These are phyloP conservation scores for Meloidogyne exigua DNA, from an alignment of 1,140 invertebrate species.

Conservation along the genomic window DNA sequence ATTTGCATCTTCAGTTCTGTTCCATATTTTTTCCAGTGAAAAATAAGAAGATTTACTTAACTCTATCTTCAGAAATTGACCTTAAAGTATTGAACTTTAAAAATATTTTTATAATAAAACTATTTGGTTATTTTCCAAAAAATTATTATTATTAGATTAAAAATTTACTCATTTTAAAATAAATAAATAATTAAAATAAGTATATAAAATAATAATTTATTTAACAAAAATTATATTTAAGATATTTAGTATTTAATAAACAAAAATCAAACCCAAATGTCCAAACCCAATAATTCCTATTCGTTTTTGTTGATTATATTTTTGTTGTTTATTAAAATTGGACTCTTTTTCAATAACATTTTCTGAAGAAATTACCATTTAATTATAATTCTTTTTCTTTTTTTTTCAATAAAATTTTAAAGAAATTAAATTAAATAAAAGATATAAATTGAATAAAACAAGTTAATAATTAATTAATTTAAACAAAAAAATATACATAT, in stretches of 20 bases:
- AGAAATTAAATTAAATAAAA: conserved; percentile 1
- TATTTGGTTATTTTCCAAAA: too few relatives aligned
- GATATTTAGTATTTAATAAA: too few relatives aligned
- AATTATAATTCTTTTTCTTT: neutral
- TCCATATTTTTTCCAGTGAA: conserved; percentile 69
- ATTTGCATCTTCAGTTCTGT: conserved; percentile 64
- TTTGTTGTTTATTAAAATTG: neutral
- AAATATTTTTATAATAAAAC: neutral
- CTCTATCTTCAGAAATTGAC: conserved; percentile 66
- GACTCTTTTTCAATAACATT: neutral
- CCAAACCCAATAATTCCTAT: conserved; percentile 69
- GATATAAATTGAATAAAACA: conserved; percentile 9
- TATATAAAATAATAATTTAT: too few relatives aligned
- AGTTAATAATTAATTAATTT: conserved; percentile 18
- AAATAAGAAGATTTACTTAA: conserved; percentile 61
- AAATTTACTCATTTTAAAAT: neutral
- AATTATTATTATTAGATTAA: too few relatives aligned
- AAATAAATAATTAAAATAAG: too few relatives aligned
- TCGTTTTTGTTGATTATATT: conserved; percentile 40
- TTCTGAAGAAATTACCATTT: neutral
- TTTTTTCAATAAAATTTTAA: neutral
- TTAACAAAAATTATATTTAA: too few relatives aligned
- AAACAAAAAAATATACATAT: conserved; percentile 12
- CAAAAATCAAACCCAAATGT: conserved; percentile 68
- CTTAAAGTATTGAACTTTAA: conserved; percentile 57